A percentile compares a stretch with the other conserved stretches of the same genome.
phyloP scores from a whole-genome alignment of 2,888 invertebrate species.

The Epinotia brunnichana region DNA sequence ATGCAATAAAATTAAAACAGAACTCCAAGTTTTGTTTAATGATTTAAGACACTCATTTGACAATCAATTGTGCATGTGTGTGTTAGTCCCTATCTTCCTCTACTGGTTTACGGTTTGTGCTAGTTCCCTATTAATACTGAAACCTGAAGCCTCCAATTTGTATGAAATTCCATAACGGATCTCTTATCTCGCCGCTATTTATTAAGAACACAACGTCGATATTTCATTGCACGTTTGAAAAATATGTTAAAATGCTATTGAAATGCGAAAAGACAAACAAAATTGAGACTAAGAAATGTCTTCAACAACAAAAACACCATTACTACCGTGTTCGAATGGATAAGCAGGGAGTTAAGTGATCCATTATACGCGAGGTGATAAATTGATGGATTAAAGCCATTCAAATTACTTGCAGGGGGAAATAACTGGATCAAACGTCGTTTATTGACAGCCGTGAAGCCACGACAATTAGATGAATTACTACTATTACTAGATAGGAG shows the following conservation, averaged over 20 bases:
- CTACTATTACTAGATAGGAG: not conserved
- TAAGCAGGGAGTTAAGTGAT: slow-evolving; percentile 1
- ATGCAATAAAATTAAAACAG: no score
- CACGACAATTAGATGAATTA: not conserved
- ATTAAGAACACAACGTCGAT: no score
- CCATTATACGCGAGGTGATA: slow-evolving; percentile 8
- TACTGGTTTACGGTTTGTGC: no score
- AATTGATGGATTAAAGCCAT: slow-evolving; percentile 7
- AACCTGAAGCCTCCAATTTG: no score
- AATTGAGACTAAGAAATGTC: not conserved
- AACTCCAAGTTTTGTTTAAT: no score
- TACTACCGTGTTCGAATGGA: not conserved
- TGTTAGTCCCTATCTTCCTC: no score
- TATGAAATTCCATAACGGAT: no score
- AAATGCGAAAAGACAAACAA: not conserved
- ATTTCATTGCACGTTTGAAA: no score
- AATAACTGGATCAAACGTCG: not conserved
- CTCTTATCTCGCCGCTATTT: no score
- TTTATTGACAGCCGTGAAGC: not conserved
- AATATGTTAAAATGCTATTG: not conserved
- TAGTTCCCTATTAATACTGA: no score
- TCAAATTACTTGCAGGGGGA: not conserved
- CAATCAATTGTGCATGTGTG: no score
- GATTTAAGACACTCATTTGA: no score
- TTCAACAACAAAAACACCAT: not conserved